Evolutionary conservation across 2,113 vertebrate species (phyloP), one percentile per base, ranked within the genome.

Genomic region (Coptodon rendalli): DNA sequence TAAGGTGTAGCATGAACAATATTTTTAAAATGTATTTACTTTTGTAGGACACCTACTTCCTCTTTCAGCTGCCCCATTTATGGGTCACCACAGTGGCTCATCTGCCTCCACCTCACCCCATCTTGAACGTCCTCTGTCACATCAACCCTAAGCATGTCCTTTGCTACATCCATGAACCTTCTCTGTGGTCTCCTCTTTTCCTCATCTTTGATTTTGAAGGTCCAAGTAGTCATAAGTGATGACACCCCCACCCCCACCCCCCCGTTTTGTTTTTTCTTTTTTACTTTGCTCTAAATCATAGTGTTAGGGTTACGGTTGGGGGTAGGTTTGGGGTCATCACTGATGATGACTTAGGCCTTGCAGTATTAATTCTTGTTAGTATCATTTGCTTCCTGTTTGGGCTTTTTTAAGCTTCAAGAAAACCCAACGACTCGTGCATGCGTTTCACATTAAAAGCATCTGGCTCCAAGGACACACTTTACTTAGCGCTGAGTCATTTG

Each of bases 371-470:
- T 48, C 31, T n/a, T 66, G 61, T 36, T 66, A 36, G 61, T n/a
- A n/a, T 66, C 40, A 48, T 1, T 76, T 48, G 14, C 68, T 48
- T 76, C 14, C 40, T 14, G 40, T 73, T 29, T 50, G 16, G 22
- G 66, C 16, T 78, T 78, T 76, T 50, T 73, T 73, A 73, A 73
- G 22, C 68, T 29, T 73, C 22, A 48, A 16, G 40, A 76, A 76
- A 48, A 48, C 24, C 24, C 22, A 48, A 17, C 1, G 1, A 29
- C 24, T 76, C 4, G 0, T 48, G 14, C 24, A 76, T 29, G 16
- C 3, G 2, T 76, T 78, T 78, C 71, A 78, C 43, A 50, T 31
- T 78, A 78, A 13, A 78, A 78, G 71, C 43, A 50, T 48, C 16
- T 50, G 16, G 24, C 43, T 50, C 27, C 6, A 78, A 78, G 16